Evolutionary conservation across 64 coral and sea anemone genomes (phyloP).

Genomic region (Stichodactyla mertensii): DNA sequence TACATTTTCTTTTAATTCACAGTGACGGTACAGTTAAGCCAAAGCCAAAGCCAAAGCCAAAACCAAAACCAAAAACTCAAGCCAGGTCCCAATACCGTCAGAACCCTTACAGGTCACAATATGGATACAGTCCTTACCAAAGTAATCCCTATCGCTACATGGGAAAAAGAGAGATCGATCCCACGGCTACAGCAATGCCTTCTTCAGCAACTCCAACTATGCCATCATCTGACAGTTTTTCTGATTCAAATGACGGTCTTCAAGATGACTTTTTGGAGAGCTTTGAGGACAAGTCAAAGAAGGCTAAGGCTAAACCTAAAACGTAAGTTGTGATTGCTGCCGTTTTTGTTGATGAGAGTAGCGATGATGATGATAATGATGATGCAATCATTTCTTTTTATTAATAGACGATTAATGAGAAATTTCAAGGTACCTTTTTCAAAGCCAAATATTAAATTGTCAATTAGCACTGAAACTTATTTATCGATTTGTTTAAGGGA

Average conservation of each 20-base stretch:
- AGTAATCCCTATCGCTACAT: neutral
- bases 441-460: too few species aligned
- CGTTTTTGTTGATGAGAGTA: too few species aligned
- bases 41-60: constrained; percentile 1
- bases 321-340: neutral
- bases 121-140: neutral
- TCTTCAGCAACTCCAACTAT: neutral
- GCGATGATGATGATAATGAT: too few species aligned
- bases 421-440: too few species aligned
- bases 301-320: neutral
- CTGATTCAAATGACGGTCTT: neutral
- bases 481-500: too few species aligned
- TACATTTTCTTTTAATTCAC: neutral
- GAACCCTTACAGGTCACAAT: neutral
- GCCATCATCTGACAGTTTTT: neutral
- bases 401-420: too few species aligned
- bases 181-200: constrained; percentile 14
- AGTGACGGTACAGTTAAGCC: neutral
- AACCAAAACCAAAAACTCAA: neutral
- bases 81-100: neutral
- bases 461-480: too few species aligned
- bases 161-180: constrained; percentile 8
- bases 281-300: constrained; percentile 13
- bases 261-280: constrained; percentile 9
- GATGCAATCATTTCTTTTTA: too few species aligned